Evolutionary conservation across 2,797 vertebrate species (phyloP), one percentile per base, ranked within the genome.

Genomic region (Dermochelys coriacea): DNA sequence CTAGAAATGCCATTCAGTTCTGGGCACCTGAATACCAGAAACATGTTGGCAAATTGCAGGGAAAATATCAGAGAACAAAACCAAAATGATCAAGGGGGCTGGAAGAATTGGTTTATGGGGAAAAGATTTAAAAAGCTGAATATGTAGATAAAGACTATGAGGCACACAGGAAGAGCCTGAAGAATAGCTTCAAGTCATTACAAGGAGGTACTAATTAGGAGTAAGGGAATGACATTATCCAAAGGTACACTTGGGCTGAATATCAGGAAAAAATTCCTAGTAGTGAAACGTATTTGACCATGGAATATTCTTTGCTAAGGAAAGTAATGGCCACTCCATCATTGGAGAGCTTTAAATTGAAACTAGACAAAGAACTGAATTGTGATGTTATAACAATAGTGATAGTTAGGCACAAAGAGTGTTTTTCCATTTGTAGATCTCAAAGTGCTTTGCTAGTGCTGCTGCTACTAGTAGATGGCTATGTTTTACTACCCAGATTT

Each of bases 71-170:
- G 55, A 41, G 45, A 93, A 74, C 0, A 1, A 90, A 81, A 49
- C 34, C 41, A 59, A 59, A 85, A 55, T 75, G 50, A 59, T 45
- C 29, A 85, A 71, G 6, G 52, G 27, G 88, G 61, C 5, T 49
- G 27, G 50, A 74, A 79, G 52, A 37, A 54, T 9, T 71, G 6
- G 1, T 25, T 59, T 82, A 84, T 71, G 19, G 86, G 25, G 25
- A 81, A 81, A 12, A 3, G 25, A 77, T 45, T 77, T 55, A 89
- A 90, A 37, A 27, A 25, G 15, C 12, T 1, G 1, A 8, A 37
- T 4, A 1, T 23, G 12, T 75, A 47, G 25, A 45, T 47, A 12
- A 34, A 4, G 10, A 0, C 31, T 41, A 45, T 34, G 7, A 9
- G 4, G 45, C 23, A 37, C 1, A 29, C 3, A 5, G 7, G 23